Evolutionary conservation across 2,888 invertebrate species (phyloP), one percentile per base, ranked within the genome.

Genomic region (Thymelicus acteon): DNA sequence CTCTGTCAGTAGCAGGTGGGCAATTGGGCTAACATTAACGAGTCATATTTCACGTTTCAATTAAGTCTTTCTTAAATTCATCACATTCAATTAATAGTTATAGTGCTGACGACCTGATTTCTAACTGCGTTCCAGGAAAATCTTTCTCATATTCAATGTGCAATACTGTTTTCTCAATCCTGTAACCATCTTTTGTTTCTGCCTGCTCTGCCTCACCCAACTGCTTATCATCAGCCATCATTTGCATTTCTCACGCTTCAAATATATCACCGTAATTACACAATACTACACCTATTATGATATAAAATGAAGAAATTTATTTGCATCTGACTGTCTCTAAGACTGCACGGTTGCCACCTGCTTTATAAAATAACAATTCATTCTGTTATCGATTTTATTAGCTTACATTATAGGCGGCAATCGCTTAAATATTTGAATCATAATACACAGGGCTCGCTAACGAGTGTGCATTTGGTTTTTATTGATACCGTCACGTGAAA

Each of bases 401-500:
- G 13, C 13, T 49, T 67, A 15, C 13, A 60, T 49, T 67, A 67
- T 19, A 49, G 71, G 72, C 72, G 73, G 70, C 67, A 75, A 73
- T 75, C 75, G 75, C 73, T 76, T 77, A 70, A 60, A 58, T 67
- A 72, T 76, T 77, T 73, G 75, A 49, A 24, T 24, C 24, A 52
- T 19, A n/a, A 52, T 19, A 31, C 31, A 31, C 49, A 54, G 10
- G 10, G 24, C 54, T 54, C 12, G 54, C 24, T 24, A 54, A 10
- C 7, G 10, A 54, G 54, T 54, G 71, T 68, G 75, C 24, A 73
- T 71, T 74, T 75, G 57, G 63, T 67, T 64, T n/a, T 57, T 67
- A 76, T 74, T 75, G 63, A 77, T 60, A 67, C 19, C 62, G 79
- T 83, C 83, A 82, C 80, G 81, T 82, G 82, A 79, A 75, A 74